Evolutionary conservation across 2,113 vertebrate genomes (phyloP).

Genomic region (Scomber colias): DNA sequence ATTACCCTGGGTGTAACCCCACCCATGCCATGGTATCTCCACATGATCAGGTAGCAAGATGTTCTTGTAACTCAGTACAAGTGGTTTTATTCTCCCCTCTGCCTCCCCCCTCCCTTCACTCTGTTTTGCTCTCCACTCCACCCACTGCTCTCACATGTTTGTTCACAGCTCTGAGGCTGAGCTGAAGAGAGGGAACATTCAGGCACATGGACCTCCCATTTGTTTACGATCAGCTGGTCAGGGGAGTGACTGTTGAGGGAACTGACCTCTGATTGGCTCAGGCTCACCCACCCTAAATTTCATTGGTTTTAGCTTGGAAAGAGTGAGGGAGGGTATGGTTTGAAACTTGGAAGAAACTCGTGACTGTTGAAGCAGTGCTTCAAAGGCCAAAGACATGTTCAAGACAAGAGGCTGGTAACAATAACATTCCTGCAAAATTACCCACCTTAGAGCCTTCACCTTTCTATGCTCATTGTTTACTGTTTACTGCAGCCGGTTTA

Average conservation of each 20-base stretch:
- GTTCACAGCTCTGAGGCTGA: constrained; percentile 35
- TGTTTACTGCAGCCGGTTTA: constrained; percentile 8
- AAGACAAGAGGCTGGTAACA: constrained; percentile 24
- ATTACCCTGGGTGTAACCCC: constrained; percentile 1
- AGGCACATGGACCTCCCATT: constrained; percentile 71
- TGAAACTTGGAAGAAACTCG: constrained; percentile 47
- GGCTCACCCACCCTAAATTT: constrained; percentile 19
- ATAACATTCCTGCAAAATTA: constrained; percentile 60
- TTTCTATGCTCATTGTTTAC: constrained; percentile 30
- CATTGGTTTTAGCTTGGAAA: constrained; percentile 40
- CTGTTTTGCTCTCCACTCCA: constrained; percentile 35
- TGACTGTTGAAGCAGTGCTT: constrained; percentile 28
- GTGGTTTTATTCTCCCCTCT: background rate
- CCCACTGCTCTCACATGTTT: constrained; percentile 76
- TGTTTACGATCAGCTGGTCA: constrained; percentile 70
- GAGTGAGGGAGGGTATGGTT: constrained; percentile 1
- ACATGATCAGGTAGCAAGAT: constrained; percentile 40
- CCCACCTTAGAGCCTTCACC: constrained; percentile 26
- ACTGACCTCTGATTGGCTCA: constrained; percentile 43
- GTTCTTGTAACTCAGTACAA: constrained; percentile 11
- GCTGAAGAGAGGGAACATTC: constrained; percentile 60
- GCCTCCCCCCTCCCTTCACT: constrained; percentile 14
- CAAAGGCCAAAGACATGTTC: constrained; percentile 9
- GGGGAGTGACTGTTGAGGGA: constrained; percentile 38
- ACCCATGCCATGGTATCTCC: constrained; percentile 28